Evolutionary conservation across 2,113 vertebrate species (phyloP), one percentile per base, ranked within the genome.

Genomic region (Sprattus sprattus): DNA sequence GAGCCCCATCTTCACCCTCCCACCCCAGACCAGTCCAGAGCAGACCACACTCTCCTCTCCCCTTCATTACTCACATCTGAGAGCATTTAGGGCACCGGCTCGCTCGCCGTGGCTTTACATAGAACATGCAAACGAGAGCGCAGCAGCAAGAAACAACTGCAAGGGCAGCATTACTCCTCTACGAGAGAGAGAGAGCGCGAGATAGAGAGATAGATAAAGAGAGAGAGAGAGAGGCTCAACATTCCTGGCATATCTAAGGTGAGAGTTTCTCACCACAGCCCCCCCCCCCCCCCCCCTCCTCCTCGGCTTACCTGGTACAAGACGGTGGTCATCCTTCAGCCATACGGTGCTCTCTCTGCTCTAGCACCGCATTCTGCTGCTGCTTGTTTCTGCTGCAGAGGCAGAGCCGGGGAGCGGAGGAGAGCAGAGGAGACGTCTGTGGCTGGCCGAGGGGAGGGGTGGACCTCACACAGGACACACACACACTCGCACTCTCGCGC

Each of bases 251-350:
- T 90, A 88, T 88, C 83, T 82, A 82, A 75, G 78, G 28, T 85
- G 7, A 50, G 28, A 28, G 78, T 82, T 83, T 83, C 75, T 83
- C 22, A 64, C n/a, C 45, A n/a, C 71, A 47, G 47, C 83, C n/a
- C 60, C 2, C 78, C 18, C n/a, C n/a, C 83, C n/a, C 60, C 2
- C 78, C 18, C 83, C n/a, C 60, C 2, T 64, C 18, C 45, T 49
- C 2, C 25, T 32, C 25, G 32, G 64, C 95, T 94, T 93, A 96
- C 95, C 95, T 96, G 95, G 89, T 93, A 95, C 88, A 96, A 93
- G 44, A 94, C 94, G 44, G 95, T 95, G 89, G 95, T 95, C 95
- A 96, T 96, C 92, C 92, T 94, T 57, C 52, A 16, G 50, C 67
- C 71, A n/a, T n/a, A n/a, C 20, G 47, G 47, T 50, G 49, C 15